Evolutionary conservation across 2,797 vertebrate genomes (phyloP).

Genomic region (Ambastaia sidthimunki): DNA sequence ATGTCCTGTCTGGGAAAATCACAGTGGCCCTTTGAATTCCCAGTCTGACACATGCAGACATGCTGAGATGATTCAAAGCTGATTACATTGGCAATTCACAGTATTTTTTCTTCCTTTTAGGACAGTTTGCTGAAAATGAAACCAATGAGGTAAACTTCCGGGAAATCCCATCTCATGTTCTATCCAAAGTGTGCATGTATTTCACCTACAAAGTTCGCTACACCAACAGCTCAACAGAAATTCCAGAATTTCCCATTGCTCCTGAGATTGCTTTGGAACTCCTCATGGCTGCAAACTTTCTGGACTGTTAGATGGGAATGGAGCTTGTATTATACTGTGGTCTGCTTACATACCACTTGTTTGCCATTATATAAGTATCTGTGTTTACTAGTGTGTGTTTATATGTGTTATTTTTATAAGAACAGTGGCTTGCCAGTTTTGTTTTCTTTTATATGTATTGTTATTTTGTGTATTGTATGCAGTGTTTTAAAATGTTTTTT

Average conservation of each 20-base stretch:
- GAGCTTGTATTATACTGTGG: background rate
- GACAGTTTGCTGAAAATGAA: conserved; percentile 99
- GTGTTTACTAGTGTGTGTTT: conserved; percentile 6
- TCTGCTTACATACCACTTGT: background rate
- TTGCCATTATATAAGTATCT: background rate
- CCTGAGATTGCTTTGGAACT: conserved; percentile 99
- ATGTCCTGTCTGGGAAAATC: too few relatives aligned
- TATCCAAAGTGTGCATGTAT: conserved; percentile 99
- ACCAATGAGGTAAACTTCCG: conserved; percentile 99
- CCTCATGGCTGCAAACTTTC: conserved; percentile 99
- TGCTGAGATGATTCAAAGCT: background rate
- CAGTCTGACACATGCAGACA: background rate
- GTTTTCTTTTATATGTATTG: background rate
- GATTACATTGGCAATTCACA: background rate
- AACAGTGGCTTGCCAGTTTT: background rate
- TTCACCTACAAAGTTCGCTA: conserved; percentile 99
- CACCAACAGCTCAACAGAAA: conserved; percentile 99
- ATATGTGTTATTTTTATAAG: background rate
- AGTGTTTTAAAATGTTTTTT: conserved; percentile 27
- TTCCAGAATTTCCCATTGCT: conserved; percentile 98
- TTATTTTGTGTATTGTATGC: conserved; percentile 10
- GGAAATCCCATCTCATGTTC: conserved; percentile 97
- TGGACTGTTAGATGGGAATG: conserved; percentile 91
- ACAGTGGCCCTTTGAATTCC: too few relatives aligned
- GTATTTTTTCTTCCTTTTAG: conserved; percentile 65